phyloP scores from a whole-genome alignment of 2,888 invertebrate genomes.

The Oligia strigilis region DNA sequence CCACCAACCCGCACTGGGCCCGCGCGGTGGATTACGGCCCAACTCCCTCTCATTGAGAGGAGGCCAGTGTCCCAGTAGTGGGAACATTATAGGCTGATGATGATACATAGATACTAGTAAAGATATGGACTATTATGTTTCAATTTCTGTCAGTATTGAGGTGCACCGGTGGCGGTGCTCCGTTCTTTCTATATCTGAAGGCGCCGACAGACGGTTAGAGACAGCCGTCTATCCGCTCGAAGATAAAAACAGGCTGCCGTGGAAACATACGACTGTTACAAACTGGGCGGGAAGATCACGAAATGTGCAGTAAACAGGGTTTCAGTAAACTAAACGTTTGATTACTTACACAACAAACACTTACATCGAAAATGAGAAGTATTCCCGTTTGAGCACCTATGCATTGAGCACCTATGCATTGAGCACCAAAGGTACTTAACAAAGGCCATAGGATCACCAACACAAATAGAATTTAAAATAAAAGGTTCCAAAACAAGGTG shows the following conservation, averaged over 20 bases:
- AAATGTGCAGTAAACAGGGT: not conserved
- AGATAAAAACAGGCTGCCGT: slow-evolving; percentile 7
- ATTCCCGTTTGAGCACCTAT: too few species aligned
- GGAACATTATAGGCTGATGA: too few species aligned
- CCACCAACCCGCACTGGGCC: too few species aligned
- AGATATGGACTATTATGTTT: not conserved
- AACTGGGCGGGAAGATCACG: not conserved
- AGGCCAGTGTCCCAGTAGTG: too few species aligned
- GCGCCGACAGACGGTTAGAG: not conserved
- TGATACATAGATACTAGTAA: too few species aligned
- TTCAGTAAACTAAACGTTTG: not conserved
- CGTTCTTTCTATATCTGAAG: slow-evolving; percentile 14
- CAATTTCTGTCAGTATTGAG: not conserved
- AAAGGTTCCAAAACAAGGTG: not conserved
- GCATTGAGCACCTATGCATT: too few species aligned
- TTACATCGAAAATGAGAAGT: not conserved
- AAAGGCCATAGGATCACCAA: not conserved
- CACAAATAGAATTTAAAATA: not conserved
- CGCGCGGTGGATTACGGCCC: too few species aligned
- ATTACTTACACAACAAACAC: not conserved
- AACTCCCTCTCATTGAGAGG: too few species aligned
- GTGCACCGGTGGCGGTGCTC: not conserved
- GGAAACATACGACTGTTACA: not conserved
- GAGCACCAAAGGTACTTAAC: not conserved
- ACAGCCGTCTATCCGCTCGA: not conserved